Evolutionary conservation across 2,113 vertebrate species (phyloP), one percentile per base, ranked within the genome.

Genomic region (Pseudopodoces humilis): DNA sequence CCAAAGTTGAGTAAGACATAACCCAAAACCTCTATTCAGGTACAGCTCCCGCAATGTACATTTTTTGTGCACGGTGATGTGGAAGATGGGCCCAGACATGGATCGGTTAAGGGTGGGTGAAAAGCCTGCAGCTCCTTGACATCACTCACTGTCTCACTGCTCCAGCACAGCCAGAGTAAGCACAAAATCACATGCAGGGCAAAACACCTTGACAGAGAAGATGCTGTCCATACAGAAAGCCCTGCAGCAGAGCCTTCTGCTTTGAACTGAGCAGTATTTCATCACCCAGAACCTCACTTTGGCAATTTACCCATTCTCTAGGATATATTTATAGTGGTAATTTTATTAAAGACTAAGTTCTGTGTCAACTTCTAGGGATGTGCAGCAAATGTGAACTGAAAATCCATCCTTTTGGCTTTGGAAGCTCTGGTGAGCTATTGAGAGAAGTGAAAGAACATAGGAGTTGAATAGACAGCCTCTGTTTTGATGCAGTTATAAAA

Each of bases 61-160:
- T 50, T 39, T 59, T 71, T 85, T 8, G 11, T 39, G 24, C 28
- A 50, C 8, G 23, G 56, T 67, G 6, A 15, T 18, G 23, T 3
- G 2, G 16, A 62, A 69, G 31, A 9, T 53, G 41, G 28, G 17
- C 10, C 24, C 37, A 43, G 28, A 4, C 15, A 39, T 6, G 9
- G 25, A 11, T 1, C 65, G 59, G 15, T 49, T n/a, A 23, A 90
- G 30, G 16, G 63, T 13, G n/a, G 10, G 16, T 55, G 30, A 46
- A 52, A 81, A 59, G 2, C 6, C 41, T 80, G 44, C 25, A 65
- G 20, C 28, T 39, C 71, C 53, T 88, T 77, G 75, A 30, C 46
- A 35, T 0, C 1, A 15, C 5, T 69, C 2, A 0, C 15, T 65
- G 13, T 28, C 7, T 79, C 60, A 27, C 6, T 2, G 4, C 10